Evolutionary conservation across 1,140 invertebrate species (phyloP), one percentile per base, ranked within the genome.

Genomic region (Apis laboriosa): DNA sequence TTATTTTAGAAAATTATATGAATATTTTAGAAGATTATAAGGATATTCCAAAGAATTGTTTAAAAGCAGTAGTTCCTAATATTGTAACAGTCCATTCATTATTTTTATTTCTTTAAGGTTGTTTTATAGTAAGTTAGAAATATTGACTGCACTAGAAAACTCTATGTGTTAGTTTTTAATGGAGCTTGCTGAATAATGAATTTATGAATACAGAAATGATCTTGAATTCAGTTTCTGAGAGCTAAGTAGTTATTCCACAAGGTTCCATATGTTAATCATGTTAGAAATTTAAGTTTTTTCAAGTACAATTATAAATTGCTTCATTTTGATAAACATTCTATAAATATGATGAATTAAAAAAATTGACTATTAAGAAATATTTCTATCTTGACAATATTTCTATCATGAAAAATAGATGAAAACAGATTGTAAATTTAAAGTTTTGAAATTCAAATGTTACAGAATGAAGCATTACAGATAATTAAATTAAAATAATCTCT

Each of bases 81-180:
- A 43, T 71, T 15, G 15, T 11, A 43, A 67, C 34, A 67, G 34
- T 67, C 19, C 17, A 49, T 51, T 49, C 43, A 7, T 13, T 28
- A n/a, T 19, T 53, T 68, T 71, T 24, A 21, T 43, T 74, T n/a
- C 19, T 64, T 63, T 12, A 53, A 51, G 75, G 75, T 77, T 77
- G 51, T 77, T 19, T 19, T 24, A 9, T 66, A 55, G 51, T 64
- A 19, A 64, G 17, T 21, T 49, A 21, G 61, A 21, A 11, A 12
- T 12, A 21, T 21, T 74, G 60, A 64, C 74, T 76, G 74, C 74
- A 53, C 60, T 64, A 55, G 60, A 55, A 64, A 64, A 8, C 8
- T 63, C 60, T 75, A 63, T n/a, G 43, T 76, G 72, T 75, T 75
- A 49, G 34, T 9, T 76, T 64, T 53, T 76, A 21, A 53, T 8